phyloP scores from a whole-genome alignment of 2,888 invertebrate genomes.

The Mythimna ferrago region DNA sequence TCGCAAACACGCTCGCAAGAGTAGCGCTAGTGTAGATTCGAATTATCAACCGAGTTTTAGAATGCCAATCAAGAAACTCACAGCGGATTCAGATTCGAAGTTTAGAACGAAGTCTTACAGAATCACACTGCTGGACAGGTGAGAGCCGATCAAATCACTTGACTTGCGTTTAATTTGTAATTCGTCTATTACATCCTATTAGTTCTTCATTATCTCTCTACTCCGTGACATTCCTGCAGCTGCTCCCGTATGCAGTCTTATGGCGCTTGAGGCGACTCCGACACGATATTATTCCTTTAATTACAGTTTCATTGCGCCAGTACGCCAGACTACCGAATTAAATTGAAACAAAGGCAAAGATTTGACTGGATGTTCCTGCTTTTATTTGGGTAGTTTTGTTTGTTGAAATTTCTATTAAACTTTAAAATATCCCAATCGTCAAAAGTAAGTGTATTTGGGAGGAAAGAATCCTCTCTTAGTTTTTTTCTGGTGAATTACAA shows the following conservation, averaged over 20 bases:
- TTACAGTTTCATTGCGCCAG: constrained; percentile 73
- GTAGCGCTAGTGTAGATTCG: no score
- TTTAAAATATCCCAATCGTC: background rate
- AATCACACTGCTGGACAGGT: no score
- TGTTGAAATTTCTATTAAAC: background rate
- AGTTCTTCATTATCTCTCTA: constrained; percentile 18
- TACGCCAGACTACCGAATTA: constrained; percentile 62
- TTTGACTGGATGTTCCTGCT: constrained; percentile 22
- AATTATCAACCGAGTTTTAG: no score
- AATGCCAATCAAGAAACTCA: no score
- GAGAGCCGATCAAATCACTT: background rate
- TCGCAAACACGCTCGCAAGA: no score
- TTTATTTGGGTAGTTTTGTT: constrained; percentile 16
- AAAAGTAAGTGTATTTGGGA: background rate
- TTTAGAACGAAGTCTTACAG: no score
- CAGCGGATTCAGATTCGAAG: no score
- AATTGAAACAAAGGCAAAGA: constrained; percentile 61
- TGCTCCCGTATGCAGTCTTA: constrained; percentile 66
- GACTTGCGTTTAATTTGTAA: background rate
- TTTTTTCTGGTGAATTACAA: no score
- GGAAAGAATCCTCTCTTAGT: no score
- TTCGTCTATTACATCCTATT: background rate
- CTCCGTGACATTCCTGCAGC: constrained; percentile 68
- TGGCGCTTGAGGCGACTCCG: constrained; percentile 67
- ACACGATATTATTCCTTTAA: constrained; percentile 76